A percentile compares a stretch with the other conserved stretches of the same genome.
phyloP scores from a whole-genome alignment of 2,797 vertebrate species.

The Oryzias dopingdopingensis region DNA sequence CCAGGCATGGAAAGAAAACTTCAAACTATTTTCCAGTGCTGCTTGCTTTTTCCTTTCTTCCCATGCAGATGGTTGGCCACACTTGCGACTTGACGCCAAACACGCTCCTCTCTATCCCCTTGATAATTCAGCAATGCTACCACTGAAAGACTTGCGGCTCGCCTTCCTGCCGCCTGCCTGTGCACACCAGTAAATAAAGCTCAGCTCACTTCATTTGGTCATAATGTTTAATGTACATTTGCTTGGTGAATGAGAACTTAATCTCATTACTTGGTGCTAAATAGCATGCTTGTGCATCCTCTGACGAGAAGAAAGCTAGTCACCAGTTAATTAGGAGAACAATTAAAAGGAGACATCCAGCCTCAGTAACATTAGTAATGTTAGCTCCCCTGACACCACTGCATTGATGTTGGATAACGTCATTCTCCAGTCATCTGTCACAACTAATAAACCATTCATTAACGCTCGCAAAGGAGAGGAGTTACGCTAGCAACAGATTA shows the following conservation, averaged over 20 bases:
- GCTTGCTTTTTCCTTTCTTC: constrained; percentile 26
- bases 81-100: constrained; percentile 54
- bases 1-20: constrained; percentile 27
- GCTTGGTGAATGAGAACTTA: constrained; percentile 72
- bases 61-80: constrained; percentile 61
- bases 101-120: constrained; percentile 58
- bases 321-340: constrained; percentile 75
- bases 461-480: constrained; percentile 33
- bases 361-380: constrained; percentile 40
- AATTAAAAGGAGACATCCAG: constrained; percentile 71
- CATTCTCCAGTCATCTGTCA: constrained; percentile 31
- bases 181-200: constrained; percentile 62
- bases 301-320: constrained; percentile 60
- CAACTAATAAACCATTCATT: constrained; percentile 38
- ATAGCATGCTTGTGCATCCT: constrained; percentile 58
- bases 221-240: constrained; percentile 69
- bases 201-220: constrained; percentile 58
- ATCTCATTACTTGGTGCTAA: constrained; percentile 71
- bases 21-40: constrained; percentile 49
- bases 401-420: constrained; percentile 25
- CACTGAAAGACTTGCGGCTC: constrained; percentile 54
- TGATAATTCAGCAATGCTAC: constrained; percentile 67
- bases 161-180: constrained; percentile 52
- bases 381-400: constrained; percentile 44
- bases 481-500: constrained; percentile 19